Conservation (phyloP, 2,888 invertebrate genomes). For the Pristionchus maxplancki region DNA sequence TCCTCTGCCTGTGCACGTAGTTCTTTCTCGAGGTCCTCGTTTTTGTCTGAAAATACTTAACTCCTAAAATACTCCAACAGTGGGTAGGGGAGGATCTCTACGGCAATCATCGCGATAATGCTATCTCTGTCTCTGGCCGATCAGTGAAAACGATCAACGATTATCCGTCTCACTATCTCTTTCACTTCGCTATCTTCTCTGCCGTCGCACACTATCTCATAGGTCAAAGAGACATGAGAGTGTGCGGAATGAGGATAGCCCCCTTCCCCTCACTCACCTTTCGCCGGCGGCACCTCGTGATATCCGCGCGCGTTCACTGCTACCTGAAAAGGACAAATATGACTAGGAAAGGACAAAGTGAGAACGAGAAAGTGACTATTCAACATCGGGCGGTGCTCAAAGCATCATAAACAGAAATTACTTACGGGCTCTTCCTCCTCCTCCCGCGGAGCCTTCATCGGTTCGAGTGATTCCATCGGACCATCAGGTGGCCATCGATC, state of each 20-base stretch:
- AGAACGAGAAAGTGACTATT: not conserved
- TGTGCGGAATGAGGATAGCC: too few species aligned
- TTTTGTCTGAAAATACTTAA: not conserved
- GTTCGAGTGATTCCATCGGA: not conserved
- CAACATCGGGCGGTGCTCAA: too few species aligned
- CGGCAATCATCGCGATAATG: too few species aligned
- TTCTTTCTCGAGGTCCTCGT: constrained; percentile 1
- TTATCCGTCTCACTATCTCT: not conserved
- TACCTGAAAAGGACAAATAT: not conserved
- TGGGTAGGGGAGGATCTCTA: not conserved
- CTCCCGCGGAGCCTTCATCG: constrained; percentile 30
- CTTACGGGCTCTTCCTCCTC: not conserved
- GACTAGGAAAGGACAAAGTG: not conserved
- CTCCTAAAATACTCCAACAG: too few species aligned
- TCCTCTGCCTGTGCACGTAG: not conserved
- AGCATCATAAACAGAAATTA: too few species aligned
- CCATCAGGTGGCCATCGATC: not conserved
- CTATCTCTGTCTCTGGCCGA: not conserved
- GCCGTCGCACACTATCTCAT: too few species aligned
- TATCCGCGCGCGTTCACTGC: constrained; percentile 24
- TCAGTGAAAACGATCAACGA: not conserved
- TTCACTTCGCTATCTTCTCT: too few species aligned
- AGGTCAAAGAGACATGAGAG: too few species aligned
- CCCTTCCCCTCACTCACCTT: not conserved
- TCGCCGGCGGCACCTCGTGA: not conserved